Conservation (phyloP, 1,140 invertebrate genomes). For the Scaptomyza montana region DNA sequence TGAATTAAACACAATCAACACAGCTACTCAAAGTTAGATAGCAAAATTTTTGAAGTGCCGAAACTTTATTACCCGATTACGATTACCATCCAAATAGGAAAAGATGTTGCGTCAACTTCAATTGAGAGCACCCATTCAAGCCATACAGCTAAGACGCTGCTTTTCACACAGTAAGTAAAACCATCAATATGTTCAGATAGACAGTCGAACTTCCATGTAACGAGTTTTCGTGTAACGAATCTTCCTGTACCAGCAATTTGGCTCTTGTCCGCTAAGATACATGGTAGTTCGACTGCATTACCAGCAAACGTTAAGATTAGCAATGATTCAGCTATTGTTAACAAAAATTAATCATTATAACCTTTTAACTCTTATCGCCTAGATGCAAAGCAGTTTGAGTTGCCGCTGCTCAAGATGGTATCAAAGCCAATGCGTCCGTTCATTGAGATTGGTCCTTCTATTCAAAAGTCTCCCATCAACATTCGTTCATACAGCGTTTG, state of each 20-base stretch:
- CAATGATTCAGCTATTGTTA: too few relatives aligned
- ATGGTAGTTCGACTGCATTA: too few relatives aligned
- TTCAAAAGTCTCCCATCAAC: neutral
- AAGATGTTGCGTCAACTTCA: conserved; percentile 45
- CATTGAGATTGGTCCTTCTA: neutral
- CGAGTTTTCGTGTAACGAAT: too few relatives aligned
- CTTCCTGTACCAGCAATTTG: too few relatives aligned
- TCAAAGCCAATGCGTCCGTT: neutral
- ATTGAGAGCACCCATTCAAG: conserved; percentile 29
- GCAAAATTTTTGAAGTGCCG: conserved; percentile 31
- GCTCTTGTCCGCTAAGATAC: too few relatives aligned
- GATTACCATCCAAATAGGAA: too few relatives aligned
- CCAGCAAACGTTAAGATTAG: too few relatives aligned
- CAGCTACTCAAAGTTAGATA: conserved; percentile 20
- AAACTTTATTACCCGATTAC: conserved; percentile 6
- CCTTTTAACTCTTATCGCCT: neutral
- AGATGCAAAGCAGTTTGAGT: conserved; percentile 28
- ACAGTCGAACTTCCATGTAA: too few relatives aligned
- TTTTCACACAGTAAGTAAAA: conserved; percentile 26
- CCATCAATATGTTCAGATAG: neutral
- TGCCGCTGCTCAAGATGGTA: conserved; percentile 8
- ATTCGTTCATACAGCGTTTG: conserved; percentile 13
- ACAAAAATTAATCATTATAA: too few relatives aligned
- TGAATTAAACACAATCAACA: conserved; percentile 31
- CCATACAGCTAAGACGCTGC: conserved; percentile 26